Conservation (phyloP, 2,888 invertebrate species). For the Agrochola lychnidis region DNA sequence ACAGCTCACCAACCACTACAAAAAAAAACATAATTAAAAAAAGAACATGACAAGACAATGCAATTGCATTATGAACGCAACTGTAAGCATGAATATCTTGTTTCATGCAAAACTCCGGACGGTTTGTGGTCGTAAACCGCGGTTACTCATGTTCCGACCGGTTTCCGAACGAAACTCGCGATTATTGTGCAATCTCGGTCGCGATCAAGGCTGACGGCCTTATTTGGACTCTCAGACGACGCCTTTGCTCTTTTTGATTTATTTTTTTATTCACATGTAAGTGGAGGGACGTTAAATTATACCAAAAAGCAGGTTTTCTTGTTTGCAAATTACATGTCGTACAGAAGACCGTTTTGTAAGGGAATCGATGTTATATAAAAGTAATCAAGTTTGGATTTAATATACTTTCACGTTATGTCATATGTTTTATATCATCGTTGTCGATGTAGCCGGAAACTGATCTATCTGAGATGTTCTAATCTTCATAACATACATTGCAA, state of each 20-base stretch:
- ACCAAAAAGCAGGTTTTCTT: slow-evolving; percentile 53
- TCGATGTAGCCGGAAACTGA: slow-evolving; percentile 32
- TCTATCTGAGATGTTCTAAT: slow-evolving; percentile 7
- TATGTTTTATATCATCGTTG: slow-evolving; percentile 17
- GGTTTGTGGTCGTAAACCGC: slow-evolving; percentile 71
- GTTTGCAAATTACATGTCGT: slow-evolving; percentile 52
- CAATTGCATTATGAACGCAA: slow-evolving; percentile 73
- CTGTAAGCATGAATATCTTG: slow-evolving; percentile 76
- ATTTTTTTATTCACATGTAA: slow-evolving; percentile 54
- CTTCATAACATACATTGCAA: neutral
- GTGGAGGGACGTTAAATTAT: slow-evolving; percentile 52
- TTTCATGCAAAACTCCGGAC: slow-evolving; percentile 84
- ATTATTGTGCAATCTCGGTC: slow-evolving; percentile 72
- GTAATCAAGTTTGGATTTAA: slow-evolving; percentile 41
- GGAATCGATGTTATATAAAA: slow-evolving; percentile 49
- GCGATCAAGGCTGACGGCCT: slow-evolving; percentile 72
- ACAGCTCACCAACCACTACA: slow-evolving; percentile 47
- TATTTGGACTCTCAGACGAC: slow-evolving; percentile 70
- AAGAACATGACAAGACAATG: slow-evolving; percentile 65
- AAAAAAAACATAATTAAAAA: slow-evolving; percentile 30
- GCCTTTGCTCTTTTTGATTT: slow-evolving; percentile 58
- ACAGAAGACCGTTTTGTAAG: slow-evolving; percentile 36
- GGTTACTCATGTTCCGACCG: slow-evolving; percentile 80
- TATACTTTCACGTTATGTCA: slow-evolving; percentile 41
- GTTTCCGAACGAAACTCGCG: slow-evolving; percentile 75